phyloP scores from a whole-genome alignment of 2,888 invertebrate genomes.

The Pheosia gnoma region DNA sequence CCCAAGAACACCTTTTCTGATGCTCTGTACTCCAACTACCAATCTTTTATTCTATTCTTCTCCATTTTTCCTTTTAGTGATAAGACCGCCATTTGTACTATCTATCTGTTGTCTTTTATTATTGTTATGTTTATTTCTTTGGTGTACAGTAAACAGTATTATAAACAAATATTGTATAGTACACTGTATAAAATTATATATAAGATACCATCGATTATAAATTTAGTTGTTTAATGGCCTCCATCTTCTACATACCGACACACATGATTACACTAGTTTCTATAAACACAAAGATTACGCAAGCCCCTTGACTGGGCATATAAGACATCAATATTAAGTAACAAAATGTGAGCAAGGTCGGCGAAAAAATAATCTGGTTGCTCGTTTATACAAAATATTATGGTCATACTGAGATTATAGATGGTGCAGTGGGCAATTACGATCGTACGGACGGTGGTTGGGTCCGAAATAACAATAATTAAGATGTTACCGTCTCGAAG shows the following conservation, averaged over 20 bases:
- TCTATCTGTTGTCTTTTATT: too few relatives aligned
- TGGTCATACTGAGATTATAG: conserved; percentile 58
- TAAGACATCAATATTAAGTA: conserved; percentile 51
- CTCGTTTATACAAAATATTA: conserved; percentile 69
- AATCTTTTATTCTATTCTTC: too few relatives aligned
- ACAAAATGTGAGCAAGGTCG: conserved; percentile 54
- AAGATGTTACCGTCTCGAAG: conserved; percentile 47
- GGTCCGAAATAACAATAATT: conserved; percentile 71
- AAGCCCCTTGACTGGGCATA: conserved; percentile 48
- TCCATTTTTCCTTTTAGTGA: too few relatives aligned
- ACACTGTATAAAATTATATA: too few relatives aligned
- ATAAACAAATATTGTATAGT: too few relatives aligned
- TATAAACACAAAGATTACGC: conserved; percentile 42
- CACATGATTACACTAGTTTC: conserved; percentile 29
- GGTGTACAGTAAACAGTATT: too few relatives aligned
- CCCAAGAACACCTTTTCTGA: too few relatives aligned
- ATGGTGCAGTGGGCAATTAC: conserved; percentile 65
- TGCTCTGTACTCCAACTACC: too few relatives aligned
- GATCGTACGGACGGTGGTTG: conserved; percentile 51
- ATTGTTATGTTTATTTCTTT: too few relatives aligned
- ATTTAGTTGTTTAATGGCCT: conserved; percentile 11
- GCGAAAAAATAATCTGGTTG: conserved; percentile 52
- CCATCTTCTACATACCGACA: conserved; percentile 16
- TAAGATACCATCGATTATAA: not conserved
- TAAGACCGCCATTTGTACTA: too few relatives aligned